These are phyloP conservation scores for Geodia barretti DNA, from an alignment of 37 sponge, comb jelly and placozoan species.

Conservation along the genomic window DNA sequence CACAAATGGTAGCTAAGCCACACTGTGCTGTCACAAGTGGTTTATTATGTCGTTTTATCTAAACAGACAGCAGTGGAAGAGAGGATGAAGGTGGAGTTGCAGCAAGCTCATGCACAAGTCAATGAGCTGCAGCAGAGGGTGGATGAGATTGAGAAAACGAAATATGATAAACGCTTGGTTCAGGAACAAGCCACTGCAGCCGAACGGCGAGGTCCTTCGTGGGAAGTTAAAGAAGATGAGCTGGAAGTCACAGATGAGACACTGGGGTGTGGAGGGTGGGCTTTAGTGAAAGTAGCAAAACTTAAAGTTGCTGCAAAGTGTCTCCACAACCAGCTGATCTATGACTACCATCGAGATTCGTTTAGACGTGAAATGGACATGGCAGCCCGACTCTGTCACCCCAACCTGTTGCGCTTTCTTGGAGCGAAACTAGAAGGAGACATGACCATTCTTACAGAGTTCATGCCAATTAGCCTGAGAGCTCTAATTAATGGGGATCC, in stretches of 20 bases:
- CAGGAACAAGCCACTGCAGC: no score
- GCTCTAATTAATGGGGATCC: constrained; percentile 13
- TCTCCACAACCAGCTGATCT: constrained; percentile 42
- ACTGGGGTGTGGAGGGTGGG: constrained; percentile 63
- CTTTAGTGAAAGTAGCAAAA: constrained; percentile 31
- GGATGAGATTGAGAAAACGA: no score
- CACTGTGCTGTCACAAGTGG: no score
- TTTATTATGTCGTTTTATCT: no score
- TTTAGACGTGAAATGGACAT: constrained; percentile 65
- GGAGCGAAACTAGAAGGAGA: constrained; percentile 38
- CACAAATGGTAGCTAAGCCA: no score
- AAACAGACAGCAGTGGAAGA: no score
- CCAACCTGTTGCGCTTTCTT: constrained; percentile 62
- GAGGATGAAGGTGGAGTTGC: no score
- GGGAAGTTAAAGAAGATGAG: constrained; percentile 40
- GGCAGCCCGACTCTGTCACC: constrained; percentile 51
- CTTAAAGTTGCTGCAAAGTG: constrained; percentile 55
- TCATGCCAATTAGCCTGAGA: constrained; percentile 58
- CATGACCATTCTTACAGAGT: constrained; percentile 50
- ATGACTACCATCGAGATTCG: constrained; percentile 33
- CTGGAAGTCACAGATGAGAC: constrained; percentile 9
- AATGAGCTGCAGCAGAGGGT: no score
- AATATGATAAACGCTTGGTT: no score
- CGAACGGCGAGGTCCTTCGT: no score
- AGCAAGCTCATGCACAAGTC: no score